phyloP scores from a whole-genome alignment of 2,113 vertebrate species.

The Esox niger region DNA sequence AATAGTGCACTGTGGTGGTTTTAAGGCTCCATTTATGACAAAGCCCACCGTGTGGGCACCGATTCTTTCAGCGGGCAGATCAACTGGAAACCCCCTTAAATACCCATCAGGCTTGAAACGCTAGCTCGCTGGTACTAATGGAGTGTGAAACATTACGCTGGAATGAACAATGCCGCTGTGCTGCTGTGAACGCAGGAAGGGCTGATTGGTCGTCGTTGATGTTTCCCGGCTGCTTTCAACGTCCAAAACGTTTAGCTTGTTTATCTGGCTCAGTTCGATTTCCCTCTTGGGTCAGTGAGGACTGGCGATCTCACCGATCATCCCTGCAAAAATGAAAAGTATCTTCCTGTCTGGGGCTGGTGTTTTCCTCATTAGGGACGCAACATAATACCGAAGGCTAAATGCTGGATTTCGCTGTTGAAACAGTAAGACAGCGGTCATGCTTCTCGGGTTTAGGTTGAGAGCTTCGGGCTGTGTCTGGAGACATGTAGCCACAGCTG shows the following conservation, averaged over 20 bases:
- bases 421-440: no score
- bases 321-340: no score
- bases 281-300: background rate
- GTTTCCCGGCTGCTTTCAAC: background rate
- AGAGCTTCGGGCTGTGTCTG: no score
- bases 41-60: background rate
- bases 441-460: no score
- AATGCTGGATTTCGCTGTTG: no score
- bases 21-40: no score
- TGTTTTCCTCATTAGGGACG: no score
- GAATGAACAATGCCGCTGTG: conserved; percentile 35
- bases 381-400: no score
- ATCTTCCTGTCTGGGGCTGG: no score
- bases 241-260: background rate
- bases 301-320: no score
- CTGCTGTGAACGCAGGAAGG: conserved; percentile 13
- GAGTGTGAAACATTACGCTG: conserved; percentile 45
- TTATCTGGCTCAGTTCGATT: background rate
- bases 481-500: no score
- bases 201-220: conserved; percentile 40
- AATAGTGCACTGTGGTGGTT: no score
- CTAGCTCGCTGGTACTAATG: conserved; percentile 44
- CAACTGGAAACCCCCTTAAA: conserved; percentile 39
- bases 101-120: conserved; percentile 38
- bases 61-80: conserved; percentile 5